Evolutionary conservation across 2,797 vertebrate genomes (phyloP).

Genomic region (Coregonus ussuriensis): DNA sequence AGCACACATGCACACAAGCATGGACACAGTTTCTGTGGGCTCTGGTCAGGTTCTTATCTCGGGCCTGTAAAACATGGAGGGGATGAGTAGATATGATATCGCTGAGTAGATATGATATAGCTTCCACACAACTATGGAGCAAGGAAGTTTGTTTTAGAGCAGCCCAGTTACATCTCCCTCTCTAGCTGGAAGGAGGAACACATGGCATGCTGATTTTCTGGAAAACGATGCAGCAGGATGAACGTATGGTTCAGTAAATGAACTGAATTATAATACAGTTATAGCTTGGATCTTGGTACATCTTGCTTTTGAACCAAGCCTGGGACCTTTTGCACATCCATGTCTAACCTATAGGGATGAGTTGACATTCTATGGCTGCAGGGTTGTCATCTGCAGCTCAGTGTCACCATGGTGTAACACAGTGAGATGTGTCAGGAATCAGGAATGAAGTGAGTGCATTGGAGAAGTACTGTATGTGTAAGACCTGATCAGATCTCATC

Average conservation of each 20-base stretch:
- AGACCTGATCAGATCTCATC: background rate
- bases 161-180: background rate
- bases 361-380: background rate
- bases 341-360: background rate
- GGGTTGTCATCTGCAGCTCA: background rate
- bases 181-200: background rate
- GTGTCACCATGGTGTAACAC: background rate
- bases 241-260: background rate
- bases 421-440: background rate
- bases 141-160: background rate
- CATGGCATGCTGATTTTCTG: background rate
- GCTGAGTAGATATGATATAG: background rate
- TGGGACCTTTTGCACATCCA: too few species aligned
- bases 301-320: background rate
- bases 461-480: background rate
- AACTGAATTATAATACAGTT: background rate
- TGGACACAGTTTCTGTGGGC: background rate
- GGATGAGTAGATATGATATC: background rate
- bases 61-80: background rate
- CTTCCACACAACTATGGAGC: background rate
- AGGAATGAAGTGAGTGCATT: background rate
- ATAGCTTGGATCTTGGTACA: background rate
- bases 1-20: background rate
- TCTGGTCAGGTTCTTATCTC: background rate
- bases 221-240: background rate